Base-by-base conservation (phyloP, 2,888 invertebrate genomes). In the Atherix ibis region DNA sequence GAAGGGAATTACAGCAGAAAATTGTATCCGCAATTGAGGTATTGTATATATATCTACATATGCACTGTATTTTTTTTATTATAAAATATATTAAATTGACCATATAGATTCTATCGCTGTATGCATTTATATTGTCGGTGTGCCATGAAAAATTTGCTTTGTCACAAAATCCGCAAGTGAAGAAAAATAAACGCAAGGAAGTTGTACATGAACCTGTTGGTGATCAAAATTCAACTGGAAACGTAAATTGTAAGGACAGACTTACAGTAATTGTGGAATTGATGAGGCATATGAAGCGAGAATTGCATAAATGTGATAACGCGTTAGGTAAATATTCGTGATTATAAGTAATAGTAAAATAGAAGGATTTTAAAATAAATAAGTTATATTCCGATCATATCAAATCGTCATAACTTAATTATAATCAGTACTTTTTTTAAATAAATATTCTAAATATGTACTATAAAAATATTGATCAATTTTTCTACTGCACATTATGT, bases 11-110 rank as follows among this genome's bases (percentile, higher is more conserved):
- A 4, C 62, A 73, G 43, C 73, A 71, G 47, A 57, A 59, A 19
- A 59, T 71, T 22, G 67, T 71, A 13, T 70, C 71, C 48, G 67
- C 66, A 46, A 57, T 74, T 39, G 77, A 78, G 67, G 77, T 76
- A 34, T 47, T 58, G 48, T 14, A 19, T 36, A 27, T 28, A 10
- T 28, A 5, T 28, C 32, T 37, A 26, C 22, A 16, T 17, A 19
- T 24, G 24, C n/a, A 6, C 10, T 34, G 14, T 16, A 15, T 18
- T 26, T n/a, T n/a, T n/a, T n/a, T n/a, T n/a, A n/a, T n/a, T n/a
- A n/a, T n/a, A n/a, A n/a, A n/a, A n/a, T n/a, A n/a, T n/a, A n/a
- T n/a, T 30, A 2, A 26, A 27, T 28, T 31, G 13, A 26, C 15
- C 14, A 28, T 30, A 12, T 17, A 62, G 61, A 58, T 61, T 35